A percentile compares a stretch with the other conserved stretches of the same genome.
These are phyloP conservation scores for Eclectus roratus DNA, from an alignment of 2,113 vertebrate genomes.

Conservation along the genomic window DNA sequence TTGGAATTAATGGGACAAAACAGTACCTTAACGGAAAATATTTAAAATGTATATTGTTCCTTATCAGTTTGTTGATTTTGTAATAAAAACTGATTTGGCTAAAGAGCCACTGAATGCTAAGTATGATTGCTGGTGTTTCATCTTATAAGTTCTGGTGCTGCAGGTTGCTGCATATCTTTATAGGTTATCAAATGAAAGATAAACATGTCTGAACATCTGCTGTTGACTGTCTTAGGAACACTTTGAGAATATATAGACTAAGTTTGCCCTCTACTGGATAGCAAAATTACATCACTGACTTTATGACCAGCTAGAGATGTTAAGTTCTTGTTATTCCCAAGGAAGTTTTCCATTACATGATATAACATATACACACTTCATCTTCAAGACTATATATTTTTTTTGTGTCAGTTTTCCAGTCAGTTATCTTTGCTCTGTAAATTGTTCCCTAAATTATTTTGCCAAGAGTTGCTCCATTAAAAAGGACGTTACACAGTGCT, in stretches of 20 bases:
- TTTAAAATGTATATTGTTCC: not conserved
- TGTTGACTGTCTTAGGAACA: not conserved
- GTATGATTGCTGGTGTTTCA: not conserved
- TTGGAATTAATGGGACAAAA: not conserved
- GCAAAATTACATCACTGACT: conserved; percentile 37
- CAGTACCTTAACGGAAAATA: not conserved
- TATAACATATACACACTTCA: not conserved
- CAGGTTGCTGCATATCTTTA: not conserved
- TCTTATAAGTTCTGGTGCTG: not conserved
- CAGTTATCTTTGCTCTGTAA: not conserved
- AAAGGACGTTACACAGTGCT: not conserved
- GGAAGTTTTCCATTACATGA: not conserved
- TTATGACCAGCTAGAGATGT: not conserved
- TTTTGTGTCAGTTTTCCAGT: not conserved
- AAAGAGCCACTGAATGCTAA: not conserved
- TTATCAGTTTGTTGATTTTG: conserved; percentile 17
- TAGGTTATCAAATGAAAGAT: conserved; percentile 28
- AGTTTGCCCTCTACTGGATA: conserved; percentile 81
- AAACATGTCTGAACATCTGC: conserved; percentile 22
- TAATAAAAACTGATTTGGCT: not conserved
- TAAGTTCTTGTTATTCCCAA: not conserved
- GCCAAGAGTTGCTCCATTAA: not conserved
- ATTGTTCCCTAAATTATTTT: not conserved
- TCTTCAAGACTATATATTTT: not conserved
- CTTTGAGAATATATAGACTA: conserved; percentile 38